These are phyloP conservation scores for Drosophila kohkoa DNA, from an alignment of 1,140 invertebrate genomes.

Conservation along the genomic window DNA sequence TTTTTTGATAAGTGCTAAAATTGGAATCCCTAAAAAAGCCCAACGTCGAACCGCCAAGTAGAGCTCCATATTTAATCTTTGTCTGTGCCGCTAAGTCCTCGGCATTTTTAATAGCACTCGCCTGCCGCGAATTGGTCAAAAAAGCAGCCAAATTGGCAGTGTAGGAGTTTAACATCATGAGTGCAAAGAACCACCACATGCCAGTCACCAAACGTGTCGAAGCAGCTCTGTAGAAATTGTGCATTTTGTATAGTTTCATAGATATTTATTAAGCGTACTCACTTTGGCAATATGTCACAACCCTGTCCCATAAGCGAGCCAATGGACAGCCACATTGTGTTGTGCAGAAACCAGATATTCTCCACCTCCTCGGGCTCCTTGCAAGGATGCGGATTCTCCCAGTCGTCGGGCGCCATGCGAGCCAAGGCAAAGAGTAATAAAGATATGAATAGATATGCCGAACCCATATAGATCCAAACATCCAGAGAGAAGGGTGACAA, in stretches of 20 bases:
- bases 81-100: constrained; percentile 96
- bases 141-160: constrained; percentile 98
- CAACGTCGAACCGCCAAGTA: constrained; percentile 90
- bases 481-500: constrained; percentile 94
- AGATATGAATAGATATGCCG: constrained; percentile 94
- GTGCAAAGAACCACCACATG: constrained; percentile 98
- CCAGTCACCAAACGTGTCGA: constrained; percentile 92
- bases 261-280: constrained; percentile 84
- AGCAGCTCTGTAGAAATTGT: constrained; percentile 87
- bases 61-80: constrained; percentile 94
- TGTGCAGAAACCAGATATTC: constrained; percentile 92
- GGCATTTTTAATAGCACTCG: constrained; percentile 93
- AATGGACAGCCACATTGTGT: constrained; percentile 92
- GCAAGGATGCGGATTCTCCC: constrained; percentile 95
- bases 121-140: constrained; percentile 94
- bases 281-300: constrained; percentile 90
- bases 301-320: constrained; percentile 93
- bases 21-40: constrained; percentile 88
- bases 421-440: constrained; percentile 90
- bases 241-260: not conserved
- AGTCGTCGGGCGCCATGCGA: constrained; percentile 94
- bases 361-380: constrained; percentile 92
- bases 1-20: constrained; percentile 85
- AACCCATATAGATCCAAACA: constrained; percentile 97
- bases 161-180: constrained; percentile 98